phyloP scores from a whole-genome alignment of 2,113 vertebrate genomes.

The Rhea americana region DNA sequence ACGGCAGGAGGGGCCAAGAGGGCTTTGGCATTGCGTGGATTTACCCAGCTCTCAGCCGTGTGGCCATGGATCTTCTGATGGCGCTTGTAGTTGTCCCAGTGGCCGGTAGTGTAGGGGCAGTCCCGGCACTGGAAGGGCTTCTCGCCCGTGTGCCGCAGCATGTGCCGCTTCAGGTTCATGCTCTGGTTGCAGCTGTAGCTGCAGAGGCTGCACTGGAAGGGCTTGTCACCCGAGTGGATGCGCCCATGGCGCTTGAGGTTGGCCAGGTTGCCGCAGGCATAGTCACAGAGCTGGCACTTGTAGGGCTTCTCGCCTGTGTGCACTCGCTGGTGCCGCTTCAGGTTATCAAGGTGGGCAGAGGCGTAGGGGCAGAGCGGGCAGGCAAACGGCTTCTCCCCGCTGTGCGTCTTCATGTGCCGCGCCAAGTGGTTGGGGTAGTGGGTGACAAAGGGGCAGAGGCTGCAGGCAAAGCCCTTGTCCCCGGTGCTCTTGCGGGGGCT shows the following conservation, averaged over 20 bases:
- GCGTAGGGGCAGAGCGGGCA: slow-evolving; percentile 94
- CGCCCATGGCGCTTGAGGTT: slow-evolving; percentile 96
- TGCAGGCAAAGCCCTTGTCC: slow-evolving; percentile 89
- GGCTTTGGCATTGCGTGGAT: slow-evolving; percentile 33
- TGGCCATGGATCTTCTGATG: slow-evolving; percentile 97
- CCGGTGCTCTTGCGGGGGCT: slow-evolving; percentile 68
- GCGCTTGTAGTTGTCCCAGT: slow-evolving; percentile 99
- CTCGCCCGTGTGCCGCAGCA: slow-evolving; percentile 94
- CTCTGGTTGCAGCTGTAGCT: slow-evolving; percentile 98
- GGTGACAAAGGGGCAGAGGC: slow-evolving; percentile 92
- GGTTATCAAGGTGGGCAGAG: slow-evolving; percentile 95
- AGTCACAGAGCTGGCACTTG: slow-evolving; percentile 88
- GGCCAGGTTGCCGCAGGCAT: slow-evolving; percentile 96
- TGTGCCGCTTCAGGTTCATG: slow-evolving; percentile 98
- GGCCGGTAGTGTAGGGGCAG: slow-evolving; percentile 94
- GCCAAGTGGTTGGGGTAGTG: slow-evolving; percentile 97
- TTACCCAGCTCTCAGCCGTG: slow-evolving; percentile 83
- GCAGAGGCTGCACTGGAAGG: slow-evolving; percentile 93
- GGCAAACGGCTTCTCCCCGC: slow-evolving; percentile 95
- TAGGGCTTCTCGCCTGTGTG: slow-evolving; percentile 63
- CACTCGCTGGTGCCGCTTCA: slow-evolving; percentile 93
- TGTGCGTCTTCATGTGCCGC: slow-evolving; percentile 98
- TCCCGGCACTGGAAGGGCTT: slow-evolving; percentile 93
- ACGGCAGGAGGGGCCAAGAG: slow-evolving; percentile 54
- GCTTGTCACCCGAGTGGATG: slow-evolving; percentile 95